Percentiles rank a stretch among this genome's conserved stretches.
phyloP scores from a whole-genome alignment of 2,797 vertebrate genomes.

The Enteromius unitaeniatus region DNA sequence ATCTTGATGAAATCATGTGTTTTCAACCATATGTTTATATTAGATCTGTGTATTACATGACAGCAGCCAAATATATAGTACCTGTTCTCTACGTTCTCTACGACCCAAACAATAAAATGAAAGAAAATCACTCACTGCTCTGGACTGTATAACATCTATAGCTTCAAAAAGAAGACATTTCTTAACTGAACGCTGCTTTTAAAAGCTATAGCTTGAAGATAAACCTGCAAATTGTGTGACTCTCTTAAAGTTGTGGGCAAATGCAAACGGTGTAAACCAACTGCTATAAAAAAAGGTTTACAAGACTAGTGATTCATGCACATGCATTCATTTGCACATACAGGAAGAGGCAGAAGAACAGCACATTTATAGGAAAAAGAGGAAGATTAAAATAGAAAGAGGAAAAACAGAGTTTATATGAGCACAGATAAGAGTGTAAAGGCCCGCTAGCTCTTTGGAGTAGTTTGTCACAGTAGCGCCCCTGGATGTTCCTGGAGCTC shows the following conservation, averaged over 20 bases:
- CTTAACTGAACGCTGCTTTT: too few species aligned
- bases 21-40: background rate
- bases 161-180: background rate
- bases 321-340: background rate
- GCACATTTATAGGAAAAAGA: background rate
- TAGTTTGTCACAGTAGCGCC: background rate
- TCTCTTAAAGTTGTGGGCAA: too few species aligned
- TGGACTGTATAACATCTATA: background rate
- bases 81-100: too few species aligned
- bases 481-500: conserved; percentile 42
- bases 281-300: background rate
- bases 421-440: conserved; percentile 25
- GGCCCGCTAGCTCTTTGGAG: conserved; percentile 9
- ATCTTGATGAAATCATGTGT: background rate
- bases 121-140: background rate
- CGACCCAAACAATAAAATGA: background rate
- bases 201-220: too few species aligned
- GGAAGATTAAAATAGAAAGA: background rate
- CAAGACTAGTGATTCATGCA: conserved; percentile 2
- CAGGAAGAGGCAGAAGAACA: background rate
- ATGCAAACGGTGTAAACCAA: background rate
- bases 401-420: background rate
- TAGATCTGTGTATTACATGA: background rate
- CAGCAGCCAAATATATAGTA: too few species aligned
- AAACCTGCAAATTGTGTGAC: too few species aligned